Base-by-base conservation (phyloP, 2,113 vertebrate genomes). In the Cranoglanis bouderius region DNA sequence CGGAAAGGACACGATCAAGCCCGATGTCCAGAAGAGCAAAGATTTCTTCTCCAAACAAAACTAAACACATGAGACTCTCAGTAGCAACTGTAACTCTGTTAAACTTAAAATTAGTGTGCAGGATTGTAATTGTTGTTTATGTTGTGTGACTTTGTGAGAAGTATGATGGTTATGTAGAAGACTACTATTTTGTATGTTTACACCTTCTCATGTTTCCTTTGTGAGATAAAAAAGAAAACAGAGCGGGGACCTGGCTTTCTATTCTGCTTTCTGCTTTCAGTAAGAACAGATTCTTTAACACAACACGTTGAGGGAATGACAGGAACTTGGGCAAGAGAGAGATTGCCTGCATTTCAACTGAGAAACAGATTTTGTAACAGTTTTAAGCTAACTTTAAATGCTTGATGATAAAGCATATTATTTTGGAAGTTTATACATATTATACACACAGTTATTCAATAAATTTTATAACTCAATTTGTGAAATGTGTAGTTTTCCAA, bases 1-100 rank as follows among this genome's bases (percentile, higher is more conserved):
- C 92, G 98, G 98, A 93, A 97, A 96, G 92, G 98, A 99, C 94
- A 98, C 98, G 84, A 99, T 99, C 96, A 99, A 99, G 92, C 98
- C 98, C 24, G 98, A 99, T 78, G 93, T 99, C 92, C 93, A 97
- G 92, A 96, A 97, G 91, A 99, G 98, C 92, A 99, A 97, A 97
- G 98, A 98, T 87, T 99, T 97, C 94, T 99, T 99, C 87, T 95
- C 97, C 92, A 99, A 99, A 94, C 97, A 99, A 90, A 95, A 96
- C 88, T 96, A 94, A 92, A 46, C 70, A 29, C 84, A 91, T 83
- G 85, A 90, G 89, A 92, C 88, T 93, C 18, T 35, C n/a, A 57
- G 67, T 57, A 57, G 46, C 38, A 55, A 63, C 26, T 89, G n/a
- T 24, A 43, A 46, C 75, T 80, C 13, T 70, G 6, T 80, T 91